These are phyloP conservation scores for Hypomesus transpacificus DNA, from an alignment of 2,113 vertebrate genomes.

Conservation along the genomic window DNA sequence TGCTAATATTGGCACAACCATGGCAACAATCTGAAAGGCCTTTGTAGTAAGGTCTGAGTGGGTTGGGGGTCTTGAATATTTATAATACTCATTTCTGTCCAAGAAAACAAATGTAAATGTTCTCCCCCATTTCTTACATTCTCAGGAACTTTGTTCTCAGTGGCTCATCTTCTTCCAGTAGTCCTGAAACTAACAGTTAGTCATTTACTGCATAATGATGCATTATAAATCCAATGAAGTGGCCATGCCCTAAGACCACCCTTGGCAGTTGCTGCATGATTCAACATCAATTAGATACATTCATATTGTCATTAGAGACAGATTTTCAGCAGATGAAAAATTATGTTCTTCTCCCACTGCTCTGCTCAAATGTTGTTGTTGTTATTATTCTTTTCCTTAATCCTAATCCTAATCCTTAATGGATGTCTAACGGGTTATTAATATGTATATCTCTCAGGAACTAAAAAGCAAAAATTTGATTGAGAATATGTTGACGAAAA, in stretches of 20 bases:
- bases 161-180: not conserved
- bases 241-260: conserved; percentile 33
- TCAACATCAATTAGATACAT: conserved; percentile 36
- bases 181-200: conserved; percentile 24
- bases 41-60: no score
- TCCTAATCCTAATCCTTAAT: not conserved
- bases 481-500: no score
- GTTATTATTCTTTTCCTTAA: not conserved
- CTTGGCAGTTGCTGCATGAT: conserved; percentile 22
- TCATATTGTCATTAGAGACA: conserved; percentile 40
- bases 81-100: not conserved
- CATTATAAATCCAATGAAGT: conserved; percentile 36
- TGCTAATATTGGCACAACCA: no score
- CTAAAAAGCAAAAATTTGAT: no score
- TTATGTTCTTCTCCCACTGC: not conserved
- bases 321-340: not conserved
- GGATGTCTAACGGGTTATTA: not conserved
- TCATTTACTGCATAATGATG: conserved; percentile 51
- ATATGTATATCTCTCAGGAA: no score
- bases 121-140: not conserved
- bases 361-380: conserved; percentile 5
- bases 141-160: not conserved
- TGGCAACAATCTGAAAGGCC: no score
- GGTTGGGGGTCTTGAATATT: not conserved
- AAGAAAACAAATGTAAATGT: not conserved